Evolutionary conservation across 2,888 invertebrate species (phyloP).

Genomic region (Onthophagus sagittarius): DNA sequence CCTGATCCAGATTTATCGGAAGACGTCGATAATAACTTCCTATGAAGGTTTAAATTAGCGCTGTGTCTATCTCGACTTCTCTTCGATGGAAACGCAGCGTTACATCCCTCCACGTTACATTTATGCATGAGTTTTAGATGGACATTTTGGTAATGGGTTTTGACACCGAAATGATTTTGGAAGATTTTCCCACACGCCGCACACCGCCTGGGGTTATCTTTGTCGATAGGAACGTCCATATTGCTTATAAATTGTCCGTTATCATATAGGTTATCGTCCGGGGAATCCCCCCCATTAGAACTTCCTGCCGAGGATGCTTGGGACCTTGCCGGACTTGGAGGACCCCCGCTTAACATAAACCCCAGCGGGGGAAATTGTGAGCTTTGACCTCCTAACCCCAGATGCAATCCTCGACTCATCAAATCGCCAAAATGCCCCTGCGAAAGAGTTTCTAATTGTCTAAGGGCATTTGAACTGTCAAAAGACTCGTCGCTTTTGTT

Average conservation of each 20-base stretch:
- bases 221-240: slow-evolving; percentile 84
- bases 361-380: slow-evolving; percentile 49
- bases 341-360: slow-evolving; percentile 54
- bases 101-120: slow-evolving; percentile 92
- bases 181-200: slow-evolving; percentile 90
- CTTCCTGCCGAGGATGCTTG: slow-evolving; percentile 62
- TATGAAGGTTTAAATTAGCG: slow-evolving; percentile 85
- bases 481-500: slow-evolving; percentile 58
- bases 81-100: slow-evolving; percentile 91
- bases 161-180: slow-evolving; percentile 88
- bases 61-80: slow-evolving; percentile 89
- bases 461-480: slow-evolving; percentile 66
- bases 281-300: slow-evolving; percentile 53
- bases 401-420: slow-evolving; percentile 46
- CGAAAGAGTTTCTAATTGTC: slow-evolving; percentile 75
- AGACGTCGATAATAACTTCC: slow-evolving; percentile 77
- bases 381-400: slow-evolving; percentile 44
- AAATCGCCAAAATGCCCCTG: slow-evolving; percentile 68
- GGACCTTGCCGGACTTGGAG: slow-evolving; percentile 58
- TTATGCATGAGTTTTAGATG: slow-evolving; percentile 94
- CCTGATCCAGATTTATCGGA: slow-evolving; percentile 51
- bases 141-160: slow-evolving; percentile 93
- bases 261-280: slow-evolving; percentile 66
- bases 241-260: slow-evolving; percentile 69
- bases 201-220: slow-evolving; percentile 87